A percentile compares a stretch with the other conserved stretches of the same genome.
phyloP scores from a whole-genome alignment of 2,113 vertebrate species.

The Atlantisia rogersi region DNA sequence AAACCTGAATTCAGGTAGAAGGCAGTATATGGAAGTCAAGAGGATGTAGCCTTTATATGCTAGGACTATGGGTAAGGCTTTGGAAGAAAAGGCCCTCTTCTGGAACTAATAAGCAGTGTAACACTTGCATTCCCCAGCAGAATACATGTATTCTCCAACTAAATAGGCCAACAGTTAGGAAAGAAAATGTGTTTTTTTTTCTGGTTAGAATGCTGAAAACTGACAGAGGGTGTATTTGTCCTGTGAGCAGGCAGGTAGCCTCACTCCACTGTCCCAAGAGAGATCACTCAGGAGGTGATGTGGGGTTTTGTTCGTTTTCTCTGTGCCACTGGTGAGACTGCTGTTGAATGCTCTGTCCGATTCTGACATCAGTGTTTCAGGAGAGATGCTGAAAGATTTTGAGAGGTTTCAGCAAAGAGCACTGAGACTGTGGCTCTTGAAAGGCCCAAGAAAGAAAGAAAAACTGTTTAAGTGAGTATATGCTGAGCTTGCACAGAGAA shows the following conservation, averaged over 20 bases:
- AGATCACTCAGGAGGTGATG: not conserved
- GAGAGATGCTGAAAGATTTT: not conserved
- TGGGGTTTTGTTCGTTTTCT: not conserved
- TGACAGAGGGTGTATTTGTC: not conserved
- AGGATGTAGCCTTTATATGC: not conserved
- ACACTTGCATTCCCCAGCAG: no score
- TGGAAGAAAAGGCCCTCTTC: not conserved
- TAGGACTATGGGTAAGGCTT: not conserved
- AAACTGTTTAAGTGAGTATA: not conserved
- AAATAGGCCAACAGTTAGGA: no score
- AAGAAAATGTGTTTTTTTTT: not conserved
- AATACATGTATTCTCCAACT: no score
- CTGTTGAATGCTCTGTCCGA: not conserved
- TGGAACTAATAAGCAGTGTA: not conserved
- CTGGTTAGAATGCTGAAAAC: not conserved
- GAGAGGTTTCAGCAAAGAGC: not conserved
- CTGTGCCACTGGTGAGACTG: not conserved
- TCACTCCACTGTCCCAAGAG: not conserved
- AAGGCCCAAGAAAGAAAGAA: not conserved
- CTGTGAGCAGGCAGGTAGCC: not conserved
- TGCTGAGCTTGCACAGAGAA: not conserved
- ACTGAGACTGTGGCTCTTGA: not conserved
- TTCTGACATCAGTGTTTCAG: not conserved
- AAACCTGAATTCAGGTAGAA: not conserved
- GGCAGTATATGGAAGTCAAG: not conserved